Evolutionary conservation across 2,888 invertebrate genomes (phyloP).

Genomic region (Bombyx huttoni): DNA sequence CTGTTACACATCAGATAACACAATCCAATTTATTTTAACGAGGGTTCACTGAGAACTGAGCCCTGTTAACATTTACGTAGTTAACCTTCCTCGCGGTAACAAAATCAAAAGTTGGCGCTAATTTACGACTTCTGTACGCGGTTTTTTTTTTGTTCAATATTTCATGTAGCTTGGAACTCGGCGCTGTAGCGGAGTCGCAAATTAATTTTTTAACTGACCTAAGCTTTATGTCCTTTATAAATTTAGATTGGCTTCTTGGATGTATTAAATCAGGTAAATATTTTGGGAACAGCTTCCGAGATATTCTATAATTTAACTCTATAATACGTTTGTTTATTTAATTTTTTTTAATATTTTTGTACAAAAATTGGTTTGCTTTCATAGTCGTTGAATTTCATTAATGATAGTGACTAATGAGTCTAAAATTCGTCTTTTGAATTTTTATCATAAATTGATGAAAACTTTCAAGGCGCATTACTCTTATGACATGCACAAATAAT

Average conservation of each 20-base stretch:
- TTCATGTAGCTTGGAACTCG: not conserved
- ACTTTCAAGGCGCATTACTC: no score
- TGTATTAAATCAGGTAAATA: no score
- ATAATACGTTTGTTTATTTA: no score
- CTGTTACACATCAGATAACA: constrained; percentile 6
- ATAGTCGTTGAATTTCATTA: no score
- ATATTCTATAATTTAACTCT: no score
- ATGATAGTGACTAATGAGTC: no score
- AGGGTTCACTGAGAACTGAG: constrained; percentile 4
- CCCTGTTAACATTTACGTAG: constrained; percentile 4
- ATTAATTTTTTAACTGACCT: not conserved
- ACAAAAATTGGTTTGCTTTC: no score
- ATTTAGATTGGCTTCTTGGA: not conserved
- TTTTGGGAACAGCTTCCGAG: no score
- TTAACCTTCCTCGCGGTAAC: not conserved
- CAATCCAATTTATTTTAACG: constrained; percentile 8
- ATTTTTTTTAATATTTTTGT: no score
- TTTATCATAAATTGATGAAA: no score
- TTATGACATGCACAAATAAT: no score
- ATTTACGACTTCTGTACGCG: not conserved
- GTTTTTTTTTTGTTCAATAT: not conserved
- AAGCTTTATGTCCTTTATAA: not conserved
- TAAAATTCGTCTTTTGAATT: no score
- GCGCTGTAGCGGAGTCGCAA: constrained; percentile 1
- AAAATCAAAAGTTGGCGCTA: not conserved